Evolutionary conservation across 2,888 invertebrate genomes (phyloP).

Genomic region (Meiosimyza decipiens): DNA sequence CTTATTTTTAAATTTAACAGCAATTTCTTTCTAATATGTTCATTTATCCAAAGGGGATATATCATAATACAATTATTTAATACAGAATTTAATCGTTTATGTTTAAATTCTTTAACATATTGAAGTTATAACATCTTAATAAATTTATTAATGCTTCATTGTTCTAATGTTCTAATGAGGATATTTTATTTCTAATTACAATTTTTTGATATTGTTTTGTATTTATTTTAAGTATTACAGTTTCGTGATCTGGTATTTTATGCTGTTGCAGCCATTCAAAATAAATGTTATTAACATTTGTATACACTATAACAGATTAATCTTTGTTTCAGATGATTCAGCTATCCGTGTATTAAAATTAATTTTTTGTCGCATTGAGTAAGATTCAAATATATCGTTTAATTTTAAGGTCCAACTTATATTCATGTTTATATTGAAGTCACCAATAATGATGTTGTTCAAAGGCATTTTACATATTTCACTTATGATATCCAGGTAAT

Average conservation of each 20-base stretch:
- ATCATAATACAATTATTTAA: too few species aligned
- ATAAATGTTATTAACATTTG: neutral
- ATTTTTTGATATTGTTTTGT: too few species aligned
- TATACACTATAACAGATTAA: neutral
- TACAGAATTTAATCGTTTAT: neutral
- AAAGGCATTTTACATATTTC: too few species aligned
- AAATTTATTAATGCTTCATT: conserved; percentile 20
- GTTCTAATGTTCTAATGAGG: conserved; percentile 11
- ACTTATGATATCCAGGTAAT: too few species aligned
- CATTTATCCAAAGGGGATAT: conserved; percentile 7
- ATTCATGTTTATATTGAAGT: too few species aligned
- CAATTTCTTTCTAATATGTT: neutral
- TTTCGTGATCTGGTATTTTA: neutral
- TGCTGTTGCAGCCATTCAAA: neutral
- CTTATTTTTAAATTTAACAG: neutral
- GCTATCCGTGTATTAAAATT: neutral
- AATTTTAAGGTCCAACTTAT: too few species aligned
- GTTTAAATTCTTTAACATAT: neutral
- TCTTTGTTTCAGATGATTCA: neutral
- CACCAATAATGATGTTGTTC: too few species aligned
- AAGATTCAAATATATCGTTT: too few species aligned
- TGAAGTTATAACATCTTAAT: conserved; percentile 8
- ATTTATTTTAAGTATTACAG: neutral
- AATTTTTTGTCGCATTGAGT: neutral
- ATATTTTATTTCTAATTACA: neutral